Evolutionary conservation across 2,113 vertebrate species (phyloP), one percentile per base, ranked within the genome.

Genomic region (Riparia riparia): DNA sequence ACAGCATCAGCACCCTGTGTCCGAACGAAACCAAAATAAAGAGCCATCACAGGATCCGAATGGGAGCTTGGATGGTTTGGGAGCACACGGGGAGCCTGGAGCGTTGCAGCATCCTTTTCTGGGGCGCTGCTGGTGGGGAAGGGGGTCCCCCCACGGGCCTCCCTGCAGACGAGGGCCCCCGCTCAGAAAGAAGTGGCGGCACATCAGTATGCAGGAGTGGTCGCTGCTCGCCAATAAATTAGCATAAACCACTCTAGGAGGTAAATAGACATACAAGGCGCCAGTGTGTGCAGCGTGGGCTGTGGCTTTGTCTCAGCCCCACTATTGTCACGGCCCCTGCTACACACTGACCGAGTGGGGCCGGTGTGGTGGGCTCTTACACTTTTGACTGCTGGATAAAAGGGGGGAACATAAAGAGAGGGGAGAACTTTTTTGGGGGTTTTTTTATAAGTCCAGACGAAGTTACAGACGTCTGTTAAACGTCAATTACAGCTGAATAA

Each of bases 401-500:
- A 98, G 96, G 89, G 93, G 96, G 93, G 66, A 70, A 97, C 95
- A 97, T 97, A 97, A 97, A 98, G 97, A 94, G 91, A 97, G 93
- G 93, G 95, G 95, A 94, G 95, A 97, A 97, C 94, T 96, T 73
- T 54, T 80, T 97, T 96, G 94, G 0, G 80, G 73, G 9, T 4
- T 90, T 97, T 96, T 96, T 97, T 95, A 93, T 95, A 97, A 97
- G 95, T 97, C 97, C 97, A 98, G 97, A 97, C 95, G n/a, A 97
- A 97, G 97, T 97, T 98, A 98, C 96, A 97, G 98, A 97, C 96
- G 87, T 97, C 97, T 98, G 97, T 97, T 98, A 97, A 98, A 98
- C 91, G 95, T 98, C 98, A 98, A 97, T 98, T 98, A 98, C 94
- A 71, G 97, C 97, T 97, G 97, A 97, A 98, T 98, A 97, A 97